Conservation (phyloP, 2,113 vertebrate species). For the Neopipo cinnamomea region DNA sequence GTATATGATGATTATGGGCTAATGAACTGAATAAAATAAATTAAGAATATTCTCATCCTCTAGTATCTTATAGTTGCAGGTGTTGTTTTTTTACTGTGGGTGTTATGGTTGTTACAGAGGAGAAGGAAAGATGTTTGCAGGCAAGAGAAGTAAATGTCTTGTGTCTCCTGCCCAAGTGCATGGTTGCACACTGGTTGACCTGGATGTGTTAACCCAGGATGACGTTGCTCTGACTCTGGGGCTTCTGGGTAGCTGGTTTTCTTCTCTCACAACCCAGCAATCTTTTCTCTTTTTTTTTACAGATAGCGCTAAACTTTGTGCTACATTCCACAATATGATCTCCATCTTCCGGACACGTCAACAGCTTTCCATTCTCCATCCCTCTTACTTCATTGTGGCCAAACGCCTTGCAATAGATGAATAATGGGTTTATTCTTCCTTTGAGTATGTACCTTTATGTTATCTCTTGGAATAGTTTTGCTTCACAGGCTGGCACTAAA, state of each 20-base stretch:
- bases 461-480: constrained; percentile 49
- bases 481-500: constrained; percentile 11
- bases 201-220: neutral
- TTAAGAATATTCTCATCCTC: neutral
- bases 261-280: neutral
- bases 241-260: neutral
- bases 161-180: neutral
- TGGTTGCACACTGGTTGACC: neutral
- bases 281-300: neutral
- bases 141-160: neutral
- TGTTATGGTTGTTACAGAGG: neutral
- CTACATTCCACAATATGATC: neutral
- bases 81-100: neutral
- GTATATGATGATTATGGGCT: neutral
- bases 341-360: neutral
- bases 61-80: neutral
- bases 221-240: neutral
- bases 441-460: constrained; percentile 11
- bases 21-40: neutral
- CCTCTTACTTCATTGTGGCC: neutral
- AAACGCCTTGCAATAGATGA: neutral
- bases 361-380: neutral
- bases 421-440: constrained; percentile 52
- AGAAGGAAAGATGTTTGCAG: neutral
- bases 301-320: neutral